Evolutionary conservation across 2,113 vertebrate species (phyloP).

Genomic region (Talpa occidentalis): DNA sequence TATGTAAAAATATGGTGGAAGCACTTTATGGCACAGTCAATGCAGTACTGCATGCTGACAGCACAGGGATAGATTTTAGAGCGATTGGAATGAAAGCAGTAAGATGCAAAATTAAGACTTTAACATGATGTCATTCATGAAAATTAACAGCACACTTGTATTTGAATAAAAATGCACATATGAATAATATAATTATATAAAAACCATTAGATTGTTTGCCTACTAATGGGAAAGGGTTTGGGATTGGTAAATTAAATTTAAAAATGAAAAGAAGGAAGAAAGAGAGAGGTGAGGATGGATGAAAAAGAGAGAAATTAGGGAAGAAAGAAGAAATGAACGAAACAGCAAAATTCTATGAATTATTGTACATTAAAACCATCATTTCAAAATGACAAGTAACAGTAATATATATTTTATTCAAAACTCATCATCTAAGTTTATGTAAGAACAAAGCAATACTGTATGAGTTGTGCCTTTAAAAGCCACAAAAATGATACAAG

Average conservation of each 20-base stretch:
- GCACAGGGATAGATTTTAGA: not conserved
- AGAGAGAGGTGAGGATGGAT: not conserved
- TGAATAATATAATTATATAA: not conserved
- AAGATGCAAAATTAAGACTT: not conserved
- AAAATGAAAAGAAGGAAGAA: not conserved
- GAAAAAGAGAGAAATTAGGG: not conserved
- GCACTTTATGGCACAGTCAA: not conserved
- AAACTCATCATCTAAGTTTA: not conserved
- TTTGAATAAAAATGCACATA: not conserved
- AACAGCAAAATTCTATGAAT: not conserved
- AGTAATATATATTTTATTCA: not conserved
- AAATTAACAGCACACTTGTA: not conserved
- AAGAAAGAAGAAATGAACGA: not conserved
- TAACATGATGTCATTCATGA: not conserved
- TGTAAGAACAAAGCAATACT: not conserved
- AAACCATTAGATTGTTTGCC: not conserved
- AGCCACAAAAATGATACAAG: not conserved
- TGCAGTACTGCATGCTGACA: not conserved
- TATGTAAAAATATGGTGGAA: not conserved
- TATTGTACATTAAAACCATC: not conserved
- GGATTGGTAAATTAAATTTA: not conserved
- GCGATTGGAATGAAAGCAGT: not conserved
- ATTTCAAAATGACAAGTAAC: not conserved
- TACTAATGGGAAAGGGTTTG: not conserved
- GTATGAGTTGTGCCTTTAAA: not conserved